phyloP scores from a whole-genome alignment of 2,113 vertebrate genomes.

The Phalacrocorax pelagicus region DNA sequence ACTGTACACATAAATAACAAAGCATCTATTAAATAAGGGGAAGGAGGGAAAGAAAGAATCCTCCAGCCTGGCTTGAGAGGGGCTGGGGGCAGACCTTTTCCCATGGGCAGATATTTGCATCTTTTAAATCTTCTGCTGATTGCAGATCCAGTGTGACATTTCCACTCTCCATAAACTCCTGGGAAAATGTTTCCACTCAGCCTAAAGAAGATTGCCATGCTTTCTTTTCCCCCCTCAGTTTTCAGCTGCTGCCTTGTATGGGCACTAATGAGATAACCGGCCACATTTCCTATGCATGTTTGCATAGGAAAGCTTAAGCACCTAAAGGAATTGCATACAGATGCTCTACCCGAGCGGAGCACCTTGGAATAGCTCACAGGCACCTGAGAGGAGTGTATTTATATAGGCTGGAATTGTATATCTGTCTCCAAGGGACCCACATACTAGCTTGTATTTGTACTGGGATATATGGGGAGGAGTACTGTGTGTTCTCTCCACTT shows the following conservation, averaged over 20 bases:
- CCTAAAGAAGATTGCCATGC: neutral
- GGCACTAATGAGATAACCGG: neutral
- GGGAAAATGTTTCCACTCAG: neutral
- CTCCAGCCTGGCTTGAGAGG: neutral
- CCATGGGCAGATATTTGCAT: neutral
- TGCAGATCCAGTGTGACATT: neutral
- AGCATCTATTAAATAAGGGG: neutral
- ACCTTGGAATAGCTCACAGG: neutral
- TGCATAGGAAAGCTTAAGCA: neutral
- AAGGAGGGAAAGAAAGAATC: neutral
- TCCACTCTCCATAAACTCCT: neutral
- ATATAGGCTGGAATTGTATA: neutral
- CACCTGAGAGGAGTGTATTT: neutral
- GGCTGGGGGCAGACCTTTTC: neutral
- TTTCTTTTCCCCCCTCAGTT: neutral
- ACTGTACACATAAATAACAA: neutral
- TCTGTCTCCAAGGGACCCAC: neutral
- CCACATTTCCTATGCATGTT: neutral
- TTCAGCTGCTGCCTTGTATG: neutral
- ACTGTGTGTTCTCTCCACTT: neutral
- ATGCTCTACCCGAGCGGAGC: neutral
- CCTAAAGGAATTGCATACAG: neutral
- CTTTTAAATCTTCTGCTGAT: neutral
- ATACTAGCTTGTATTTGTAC: neutral
- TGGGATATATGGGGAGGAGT: neutral